Evolutionary conservation across 2,113 vertebrate species (phyloP), one percentile per base, ranked within the genome.

Genomic region (Silurus asotus): DNA sequence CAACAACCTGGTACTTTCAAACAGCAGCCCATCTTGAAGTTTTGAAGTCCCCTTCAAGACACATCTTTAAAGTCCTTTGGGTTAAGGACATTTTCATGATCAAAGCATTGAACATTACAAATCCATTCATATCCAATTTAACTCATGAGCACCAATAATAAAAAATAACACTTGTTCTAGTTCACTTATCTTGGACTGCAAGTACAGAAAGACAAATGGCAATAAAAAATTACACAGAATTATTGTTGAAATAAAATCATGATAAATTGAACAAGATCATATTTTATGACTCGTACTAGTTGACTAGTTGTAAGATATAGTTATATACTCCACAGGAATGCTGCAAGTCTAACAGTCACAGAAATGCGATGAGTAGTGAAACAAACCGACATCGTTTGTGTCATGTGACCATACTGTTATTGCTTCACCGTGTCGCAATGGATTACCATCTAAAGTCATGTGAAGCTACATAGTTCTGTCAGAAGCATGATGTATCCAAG

Each of bases 161-260:
- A 88, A 82, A 91, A 91, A 93, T 88, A 89, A 92, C 91, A 92
- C 90, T 92, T 67, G 76, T 80, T 90, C 92, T 90, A 93, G 91
- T 92, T 93, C 92, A 93, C 92, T 90, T 84, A 91, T 92, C 89
- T 92, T 90, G 92, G 89, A 95, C 94, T 91, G 93, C 92, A 93
- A 93, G 91, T 94, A 94, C 93, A 93, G 91, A 93, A 95, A 94
- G 91, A 91, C 94, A 95, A 93, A 92, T 91, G 92, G 92, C 92
- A 93, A 93, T 94, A 92, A 88, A 94, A 94, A 93, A 37, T 37
- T 91, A 94, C 92, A 93, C 90, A 92, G 91, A 92, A 91, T 93
- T 91, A 93, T 93, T 90, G 86, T 91, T 86, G 67, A 94, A 94
- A 92, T 92, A 84, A 94, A 93, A 92, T 92, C 92, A 94, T 93